Percentiles rank a stretch among this genome's conserved stretches.
These are phyloP conservation scores for Heloderma charlesbogerti DNA, from an alignment of 2,113 vertebrate genomes.

Conservation along the genomic window DNA sequence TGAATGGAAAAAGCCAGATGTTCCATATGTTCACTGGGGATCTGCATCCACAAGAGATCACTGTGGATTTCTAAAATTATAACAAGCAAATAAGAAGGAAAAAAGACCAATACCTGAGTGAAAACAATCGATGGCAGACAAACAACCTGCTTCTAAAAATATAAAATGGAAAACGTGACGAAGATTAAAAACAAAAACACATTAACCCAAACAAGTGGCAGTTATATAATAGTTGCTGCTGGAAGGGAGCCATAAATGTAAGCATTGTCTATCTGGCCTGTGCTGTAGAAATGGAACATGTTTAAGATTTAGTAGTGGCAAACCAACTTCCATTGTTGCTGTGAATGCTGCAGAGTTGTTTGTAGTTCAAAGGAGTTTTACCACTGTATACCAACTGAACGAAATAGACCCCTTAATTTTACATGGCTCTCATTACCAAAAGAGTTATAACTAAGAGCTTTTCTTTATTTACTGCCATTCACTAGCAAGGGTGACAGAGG, in stretches of 20 bases:
- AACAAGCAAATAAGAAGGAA: no score
- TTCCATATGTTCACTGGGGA: background rate
- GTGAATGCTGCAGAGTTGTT: background rate
- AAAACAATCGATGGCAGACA: background rate
- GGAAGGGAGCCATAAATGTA: no score
- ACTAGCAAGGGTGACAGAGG: background rate
- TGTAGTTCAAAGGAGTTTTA: background rate
- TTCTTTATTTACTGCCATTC: background rate
- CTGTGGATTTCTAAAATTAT: background rate
- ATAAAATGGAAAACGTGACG: no score
- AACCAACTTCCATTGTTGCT: background rate
- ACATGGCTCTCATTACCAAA: background rate
- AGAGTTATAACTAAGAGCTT: background rate
- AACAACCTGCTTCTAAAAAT: background rate
- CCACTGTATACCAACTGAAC: background rate
- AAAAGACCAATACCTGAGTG: background rate
- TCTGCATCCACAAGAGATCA: background rate
- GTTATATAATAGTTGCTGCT: no score
- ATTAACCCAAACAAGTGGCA: background rate
- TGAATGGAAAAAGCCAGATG: background rate
- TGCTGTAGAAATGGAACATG: background rate
- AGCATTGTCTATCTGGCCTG: background rate
- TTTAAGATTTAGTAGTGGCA: background rate
- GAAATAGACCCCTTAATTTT: background rate
- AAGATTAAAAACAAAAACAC: no score